Base-by-base conservation (phyloP, 1,140 invertebrate species). In the Drosophila simulans region DNA sequence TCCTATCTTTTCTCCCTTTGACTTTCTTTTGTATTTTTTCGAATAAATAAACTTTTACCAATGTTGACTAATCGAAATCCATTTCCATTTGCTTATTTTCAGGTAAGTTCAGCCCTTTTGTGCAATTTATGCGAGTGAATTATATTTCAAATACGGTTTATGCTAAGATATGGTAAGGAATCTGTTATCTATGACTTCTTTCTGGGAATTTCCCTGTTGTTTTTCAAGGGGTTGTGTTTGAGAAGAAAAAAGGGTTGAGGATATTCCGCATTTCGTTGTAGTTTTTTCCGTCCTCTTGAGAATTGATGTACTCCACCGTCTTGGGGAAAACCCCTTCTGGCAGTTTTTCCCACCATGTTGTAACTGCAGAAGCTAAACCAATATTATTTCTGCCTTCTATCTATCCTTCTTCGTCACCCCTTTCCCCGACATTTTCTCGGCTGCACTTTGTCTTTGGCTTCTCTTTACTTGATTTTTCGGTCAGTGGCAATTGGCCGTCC, bases 401-500 rank as follows among this genome's bases (percentile, higher is more conserved):
- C 42, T 55, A 34, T 57, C 12, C 25, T 8, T 13, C 63, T 51
- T 8, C 25, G 7, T 17, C 63, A n/a, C 7, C 20, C 20, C 46
- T 8, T 8, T 22, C 46, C 35, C 20, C 17, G 17, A 39, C 12
- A 15, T 45, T 25, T 7, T 13, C 22, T 22, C 13, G 34, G 39
- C 73, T 85, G 63, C 82, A 85, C 59, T 85, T 74, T 86, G 82
- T 86, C 68, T 80, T 80, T 77, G 43, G 42, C 58, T 66, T 56
- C 75, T 60, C 62, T 72, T 80, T 77, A 63, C 57, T 80, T 72
- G 51, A 77, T 85, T 85, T 86, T 86, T 85, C 81, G 81, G 81
- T 85, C 82, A 85, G 81, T 77, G 81, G 81, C 82, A 85, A 85
- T 85, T 85, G 82, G 81, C 82, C 74, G 54, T 68, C 62, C 57